Evolutionary conservation across 2,797 vertebrate species (phyloP), one percentile per base, ranked within the genome.

Genomic region (Aldrovandia affinis): DNA sequence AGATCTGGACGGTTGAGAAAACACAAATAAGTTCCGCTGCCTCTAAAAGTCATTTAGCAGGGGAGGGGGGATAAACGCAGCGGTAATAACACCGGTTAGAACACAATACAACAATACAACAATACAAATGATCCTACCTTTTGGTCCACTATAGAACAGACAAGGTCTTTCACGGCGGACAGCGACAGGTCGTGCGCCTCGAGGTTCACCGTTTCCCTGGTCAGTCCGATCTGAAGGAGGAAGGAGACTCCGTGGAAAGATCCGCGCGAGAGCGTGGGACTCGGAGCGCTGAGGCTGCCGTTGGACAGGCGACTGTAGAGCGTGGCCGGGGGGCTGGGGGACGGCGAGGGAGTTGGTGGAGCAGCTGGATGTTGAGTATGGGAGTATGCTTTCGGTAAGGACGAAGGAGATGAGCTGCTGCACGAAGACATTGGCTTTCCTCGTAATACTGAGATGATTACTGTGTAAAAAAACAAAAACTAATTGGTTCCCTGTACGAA

Each of bases 91-190:
- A 25, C 59, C 9, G 59, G 25, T 63, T 63, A 63, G n/a, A 63
- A 63, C 59, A 63, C 7, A 63, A 63, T 63, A 25, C 57, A 59
- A n/a, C n/a, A 63, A 63, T 63, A 14, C 14, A 65, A 65, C 6
- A 65, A 65, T 33, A 14, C 14, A 0, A 65, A 33, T 65, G 14
- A 28, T 8, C 68, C 68, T 97, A 99, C 98, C 98, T 99, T 99
- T 91, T 99, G 98, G 94, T 99, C 98, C 92, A 99, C 97, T 91
- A 99, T 97, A 87, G 98, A 99, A 93, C 97, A 99, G 88, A 99
- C 97, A 47, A 98, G 95, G 91, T 99, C 98, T 93, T 98, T 98
- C 87, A 99, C 97, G 80, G 97, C 94, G 22, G 97, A 98, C 87
- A 99, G 94, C 8, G 97, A 97, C 86, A 98, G 94, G 89, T 99